phyloP scores from a whole-genome alignment of 2,888 invertebrate species.

The Sarcophaga subvicina region DNA sequence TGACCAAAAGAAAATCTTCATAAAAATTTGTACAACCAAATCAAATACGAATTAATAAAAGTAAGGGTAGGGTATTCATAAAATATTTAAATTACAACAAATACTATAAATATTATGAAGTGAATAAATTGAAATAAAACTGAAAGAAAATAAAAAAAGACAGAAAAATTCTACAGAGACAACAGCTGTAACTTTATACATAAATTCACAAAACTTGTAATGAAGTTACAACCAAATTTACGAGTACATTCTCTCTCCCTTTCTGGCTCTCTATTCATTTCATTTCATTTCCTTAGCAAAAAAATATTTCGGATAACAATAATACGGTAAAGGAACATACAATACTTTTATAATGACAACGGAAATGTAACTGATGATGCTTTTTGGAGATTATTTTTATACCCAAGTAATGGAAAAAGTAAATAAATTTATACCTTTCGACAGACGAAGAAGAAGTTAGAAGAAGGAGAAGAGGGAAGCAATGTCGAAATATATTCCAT shows the following conservation, averaged over 20 bases:
- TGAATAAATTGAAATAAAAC: background rate
- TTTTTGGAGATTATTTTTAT: constrained; percentile 41
- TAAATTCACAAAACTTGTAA: constrained; percentile 52
- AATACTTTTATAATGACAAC: constrained; percentile 72
- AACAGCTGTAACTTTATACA: constrained; percentile 64
- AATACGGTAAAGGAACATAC: constrained; percentile 13
- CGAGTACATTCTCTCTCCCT: background rate
- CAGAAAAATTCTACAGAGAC: constrained; percentile 70
- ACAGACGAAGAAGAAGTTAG: no score
- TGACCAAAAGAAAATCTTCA: no score
- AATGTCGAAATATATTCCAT: background rate
- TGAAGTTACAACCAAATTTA: constrained; percentile 59
- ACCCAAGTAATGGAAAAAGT: background rate
- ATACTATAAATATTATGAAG: background rate
- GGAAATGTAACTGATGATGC: constrained; percentile 75
- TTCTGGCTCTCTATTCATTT: background rate
- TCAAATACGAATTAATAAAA: no score
- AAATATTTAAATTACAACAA: background rate
- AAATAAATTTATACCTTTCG: constrained; percentile 11
- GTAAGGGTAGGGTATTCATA: no score
- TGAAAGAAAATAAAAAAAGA: background rate
- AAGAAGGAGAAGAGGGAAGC: background rate
- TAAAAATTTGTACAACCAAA: no score
- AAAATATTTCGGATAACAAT: constrained; percentile 9
- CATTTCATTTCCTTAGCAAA: background rate